Evolutionary conservation across 2,888 invertebrate species (phyloP).

Genomic region (Harmothoe impar): DNA sequence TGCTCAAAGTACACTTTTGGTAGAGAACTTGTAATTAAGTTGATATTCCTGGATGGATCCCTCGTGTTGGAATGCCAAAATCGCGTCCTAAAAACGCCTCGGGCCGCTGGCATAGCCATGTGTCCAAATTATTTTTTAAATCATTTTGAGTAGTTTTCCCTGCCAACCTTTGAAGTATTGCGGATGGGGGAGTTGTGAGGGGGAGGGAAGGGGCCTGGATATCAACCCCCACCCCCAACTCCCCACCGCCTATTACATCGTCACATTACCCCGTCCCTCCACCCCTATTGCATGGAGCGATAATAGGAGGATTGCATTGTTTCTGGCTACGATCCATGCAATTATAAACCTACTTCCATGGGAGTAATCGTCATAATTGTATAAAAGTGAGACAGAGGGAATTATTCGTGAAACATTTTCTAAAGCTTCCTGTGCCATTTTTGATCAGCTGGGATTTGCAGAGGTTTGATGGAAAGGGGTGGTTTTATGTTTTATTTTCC

Average conservation of each 20-base stretch:
- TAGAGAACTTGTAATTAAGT: neutral
- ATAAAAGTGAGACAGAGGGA: slow-evolving; percentile 27
- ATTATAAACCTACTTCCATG: slow-evolving; percentile 10
- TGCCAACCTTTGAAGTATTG: slow-evolving; percentile 34
- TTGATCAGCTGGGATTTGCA: neutral
- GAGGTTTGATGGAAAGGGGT: neutral
- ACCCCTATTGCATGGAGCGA: neutral
- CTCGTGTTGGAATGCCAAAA: slow-evolving; percentile 53
- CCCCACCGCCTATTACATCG: neutral
- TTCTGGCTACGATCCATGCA: slow-evolving; percentile 20
- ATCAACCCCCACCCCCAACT: neutral
- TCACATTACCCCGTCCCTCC: neutral
- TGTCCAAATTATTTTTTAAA: neutral
- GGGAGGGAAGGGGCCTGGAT: slow-evolving; percentile 4
- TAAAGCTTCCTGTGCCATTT: neutral
- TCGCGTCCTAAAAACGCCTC: neutral
- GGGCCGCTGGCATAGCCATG: neutral
- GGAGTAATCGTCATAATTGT: slow-evolving; percentile 23
- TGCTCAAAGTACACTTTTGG: slow-evolving; percentile 26
- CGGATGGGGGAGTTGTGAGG: neutral
- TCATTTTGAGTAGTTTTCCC: slow-evolving; percentile 6
- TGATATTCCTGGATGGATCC: slow-evolving; percentile 31
- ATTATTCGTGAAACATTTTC: slow-evolving; percentile 19
- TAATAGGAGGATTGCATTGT: slow-evolving; percentile 34
- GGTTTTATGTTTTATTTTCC: neutral